Conservation (phyloP, 2,113 vertebrate genomes). For the Platysteira castanea region DNA sequence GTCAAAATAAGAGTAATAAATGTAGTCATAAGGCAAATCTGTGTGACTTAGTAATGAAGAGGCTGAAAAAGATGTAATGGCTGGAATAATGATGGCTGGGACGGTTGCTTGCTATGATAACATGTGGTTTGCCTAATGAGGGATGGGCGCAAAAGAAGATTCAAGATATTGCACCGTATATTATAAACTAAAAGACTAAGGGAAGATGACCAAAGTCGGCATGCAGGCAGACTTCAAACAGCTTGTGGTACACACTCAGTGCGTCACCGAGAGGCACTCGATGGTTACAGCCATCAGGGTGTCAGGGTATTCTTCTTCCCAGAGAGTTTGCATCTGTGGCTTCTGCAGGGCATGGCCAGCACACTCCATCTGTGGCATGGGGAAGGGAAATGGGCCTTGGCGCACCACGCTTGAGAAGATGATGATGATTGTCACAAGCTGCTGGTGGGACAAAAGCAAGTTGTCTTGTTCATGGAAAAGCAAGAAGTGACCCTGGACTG, state of each 20-base stretch:
- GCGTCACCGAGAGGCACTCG: not conserved
- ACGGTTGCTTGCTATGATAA: not conserved
- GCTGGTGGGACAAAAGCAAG: not conserved
- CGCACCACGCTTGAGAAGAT: not conserved
- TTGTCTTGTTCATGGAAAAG: not conserved
- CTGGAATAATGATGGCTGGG: not conserved
- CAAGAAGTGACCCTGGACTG: fast-evolving
- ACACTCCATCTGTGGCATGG: not conserved
- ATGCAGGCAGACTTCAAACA: not conserved
- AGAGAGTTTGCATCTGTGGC: not conserved
- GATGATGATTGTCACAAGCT: not conserved
- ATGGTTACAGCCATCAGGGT: not conserved
- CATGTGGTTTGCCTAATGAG: not conserved
- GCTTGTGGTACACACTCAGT: not conserved
- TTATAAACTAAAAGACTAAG: not conserved
- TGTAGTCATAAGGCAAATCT: constrained; percentile 27
- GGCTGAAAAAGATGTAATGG: constrained; percentile 20
- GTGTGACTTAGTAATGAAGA: not conserved
- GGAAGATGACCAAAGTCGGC: not conserved
- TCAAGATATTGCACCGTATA: not conserved
- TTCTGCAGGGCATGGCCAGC: not conserved
- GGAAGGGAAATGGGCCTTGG: not conserved
- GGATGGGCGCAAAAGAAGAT: not conserved
- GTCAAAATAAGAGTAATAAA: constrained; percentile 28
- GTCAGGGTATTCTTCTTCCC: not conserved